Evolutionary conservation across 1,140 invertebrate genomes (phyloP).

Genomic region (Drosophila asahinai): DNA sequence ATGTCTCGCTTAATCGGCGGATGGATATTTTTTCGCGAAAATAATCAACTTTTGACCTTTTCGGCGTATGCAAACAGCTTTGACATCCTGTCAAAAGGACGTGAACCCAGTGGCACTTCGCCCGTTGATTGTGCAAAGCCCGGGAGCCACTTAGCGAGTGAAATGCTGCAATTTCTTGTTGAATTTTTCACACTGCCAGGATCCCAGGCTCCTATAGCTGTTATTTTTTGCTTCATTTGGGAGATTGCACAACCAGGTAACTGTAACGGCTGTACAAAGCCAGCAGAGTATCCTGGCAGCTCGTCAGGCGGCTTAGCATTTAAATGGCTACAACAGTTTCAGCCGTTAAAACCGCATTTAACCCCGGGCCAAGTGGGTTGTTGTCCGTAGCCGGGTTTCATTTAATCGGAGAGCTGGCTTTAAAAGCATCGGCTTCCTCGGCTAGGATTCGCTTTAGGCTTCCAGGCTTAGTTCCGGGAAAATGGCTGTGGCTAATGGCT

Average conservation of each 20-base stretch:
- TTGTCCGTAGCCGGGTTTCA: neutral
- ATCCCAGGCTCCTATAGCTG: neutral
- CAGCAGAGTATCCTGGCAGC: conserved; percentile 13
- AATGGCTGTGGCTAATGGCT: conserved; percentile 43
- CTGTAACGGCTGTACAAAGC: conserved; percentile 21
- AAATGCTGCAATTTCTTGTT: conserved; percentile 47
- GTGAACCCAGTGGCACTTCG: neutral
- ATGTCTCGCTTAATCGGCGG: conserved; percentile 1
- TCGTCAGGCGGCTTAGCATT: conserved; percentile 63
- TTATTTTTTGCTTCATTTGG: conserved; percentile 20
- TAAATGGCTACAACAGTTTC: conserved; percentile 53
- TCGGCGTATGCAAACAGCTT: conserved; percentile 25
- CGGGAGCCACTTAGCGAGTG: conserved; percentile 43
- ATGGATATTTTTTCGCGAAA: neutral
- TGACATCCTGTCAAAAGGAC: conserved; percentile 20
- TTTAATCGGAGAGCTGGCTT: conserved; percentile 32
- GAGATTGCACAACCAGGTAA: conserved; percentile 45
- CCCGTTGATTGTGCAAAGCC: conserved; percentile 62
- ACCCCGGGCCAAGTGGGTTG: conserved; percentile 9
- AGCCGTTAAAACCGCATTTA: conserved; percentile 34
- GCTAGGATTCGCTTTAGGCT: neutral
- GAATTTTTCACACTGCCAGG: conserved; percentile 30
- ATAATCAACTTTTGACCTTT: conserved; percentile 26
- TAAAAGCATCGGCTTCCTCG: neutral
- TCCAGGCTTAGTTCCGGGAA: conserved; percentile 18